Evolutionary conservation across 64 coral and sea anemone genomes (phyloP).

Genomic region (Pocillopora damicornis): DNA sequence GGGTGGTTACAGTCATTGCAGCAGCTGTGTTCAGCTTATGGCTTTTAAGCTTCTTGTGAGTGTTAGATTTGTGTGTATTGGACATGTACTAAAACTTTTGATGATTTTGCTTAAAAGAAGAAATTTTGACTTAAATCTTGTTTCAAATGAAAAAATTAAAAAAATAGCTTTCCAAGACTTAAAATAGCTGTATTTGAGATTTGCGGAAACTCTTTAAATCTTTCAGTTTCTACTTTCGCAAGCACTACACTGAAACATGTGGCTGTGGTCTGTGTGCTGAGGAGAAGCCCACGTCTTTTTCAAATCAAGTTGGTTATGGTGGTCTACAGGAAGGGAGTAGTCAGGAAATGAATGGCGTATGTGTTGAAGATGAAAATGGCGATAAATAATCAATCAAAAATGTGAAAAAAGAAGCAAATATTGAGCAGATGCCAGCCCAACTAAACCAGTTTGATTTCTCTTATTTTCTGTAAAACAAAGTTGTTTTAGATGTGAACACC

Average conservation of each 20-base stretch:
- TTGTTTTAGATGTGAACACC: no score
- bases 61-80: conserved; percentile 2
- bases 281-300: conserved; percentile 67
- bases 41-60: conserved; percentile 79
- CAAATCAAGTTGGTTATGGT: neutral
- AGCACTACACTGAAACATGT: conserved; percentile 70
- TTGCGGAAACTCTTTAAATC: no score
- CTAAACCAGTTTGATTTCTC: no score
- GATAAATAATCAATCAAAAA: neutral
- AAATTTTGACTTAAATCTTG: no score
- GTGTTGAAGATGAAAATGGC: neutral
- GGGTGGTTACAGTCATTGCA: conserved; percentile 63
- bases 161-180: no score
- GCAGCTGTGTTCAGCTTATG: conserved; percentile 55
- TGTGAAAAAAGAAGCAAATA: neutral
- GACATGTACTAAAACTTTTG: neutral
- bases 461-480: no score
- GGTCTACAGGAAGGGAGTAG: neutral
- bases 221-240: conserved; percentile 81
- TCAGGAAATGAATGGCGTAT: neutral
- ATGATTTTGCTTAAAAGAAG: neutral
- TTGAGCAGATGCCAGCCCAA: no score
- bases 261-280: conserved; percentile 71
- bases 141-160: no score
- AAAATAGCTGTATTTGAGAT: no score